Conservation (phyloP, 2,888 invertebrate species). For the Thecophora atra region DNA sequence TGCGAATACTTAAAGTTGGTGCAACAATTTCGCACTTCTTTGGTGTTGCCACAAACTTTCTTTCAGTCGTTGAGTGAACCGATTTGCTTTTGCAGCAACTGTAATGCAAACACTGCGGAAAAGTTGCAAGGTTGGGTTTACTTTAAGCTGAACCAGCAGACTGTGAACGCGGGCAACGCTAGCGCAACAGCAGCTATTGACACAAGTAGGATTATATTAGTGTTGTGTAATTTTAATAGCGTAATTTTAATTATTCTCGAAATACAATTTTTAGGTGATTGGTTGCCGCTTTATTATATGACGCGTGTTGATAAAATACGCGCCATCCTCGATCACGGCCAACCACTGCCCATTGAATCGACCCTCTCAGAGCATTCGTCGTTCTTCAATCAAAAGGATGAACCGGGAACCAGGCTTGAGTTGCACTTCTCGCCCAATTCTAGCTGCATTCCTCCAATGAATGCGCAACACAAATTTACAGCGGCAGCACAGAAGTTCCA, state of each 20-base stretch:
- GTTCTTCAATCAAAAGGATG: conserved; percentile 60
- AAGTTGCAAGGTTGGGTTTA: conserved; percentile 65
- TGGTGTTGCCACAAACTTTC: conserved; percentile 64
- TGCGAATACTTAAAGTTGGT: conserved; percentile 65
- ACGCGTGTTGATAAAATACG: conserved; percentile 66
- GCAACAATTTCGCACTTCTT: conserved; percentile 61
- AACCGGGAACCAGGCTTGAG: conserved; percentile 63
- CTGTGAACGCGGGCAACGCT: conserved; percentile 55
- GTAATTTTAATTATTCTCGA: too few species aligned
- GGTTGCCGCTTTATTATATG: conserved; percentile 64
- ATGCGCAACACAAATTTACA: conserved; percentile 57
- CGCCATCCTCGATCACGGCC: conserved; percentile 65
- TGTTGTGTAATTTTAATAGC: background rate
- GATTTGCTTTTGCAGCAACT: conserved; percentile 62
- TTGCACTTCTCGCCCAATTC: conserved; percentile 63
- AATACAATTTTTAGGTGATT: conserved; percentile 57
- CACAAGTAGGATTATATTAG: conserved; percentile 34
- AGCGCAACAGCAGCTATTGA: conserved; percentile 48
- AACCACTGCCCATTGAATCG: conserved; percentile 62
- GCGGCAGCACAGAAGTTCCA: conserved; percentile 59
- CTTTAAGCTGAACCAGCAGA: conserved; percentile 64
- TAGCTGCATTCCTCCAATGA: conserved; percentile 56
- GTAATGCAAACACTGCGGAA: conserved; percentile 56
- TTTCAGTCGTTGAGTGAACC: conserved; percentile 59
- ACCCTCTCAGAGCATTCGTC: conserved; percentile 54